Evolutionary conservation across 2,113 vertebrate genomes (phyloP).

Genomic region (Triplophysa siluroides): DNA sequence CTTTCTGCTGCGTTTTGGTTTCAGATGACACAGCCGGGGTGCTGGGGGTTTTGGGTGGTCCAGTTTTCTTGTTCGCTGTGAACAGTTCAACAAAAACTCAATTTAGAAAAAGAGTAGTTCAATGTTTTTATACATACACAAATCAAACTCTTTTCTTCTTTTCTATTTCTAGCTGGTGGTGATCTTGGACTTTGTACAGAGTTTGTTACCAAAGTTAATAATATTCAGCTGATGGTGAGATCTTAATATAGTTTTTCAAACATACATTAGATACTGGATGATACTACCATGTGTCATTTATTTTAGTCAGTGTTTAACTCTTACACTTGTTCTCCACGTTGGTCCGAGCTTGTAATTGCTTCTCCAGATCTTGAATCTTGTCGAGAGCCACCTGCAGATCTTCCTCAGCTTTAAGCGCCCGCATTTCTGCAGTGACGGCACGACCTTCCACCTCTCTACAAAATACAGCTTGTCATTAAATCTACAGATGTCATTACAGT

Average conservation of each 20-base stretch:
- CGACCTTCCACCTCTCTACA: constrained; percentile 67
- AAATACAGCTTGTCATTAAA: background rate
- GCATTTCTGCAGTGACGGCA: constrained; percentile 74
- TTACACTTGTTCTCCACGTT: constrained; percentile 49
- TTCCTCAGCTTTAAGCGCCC: constrained; percentile 75
- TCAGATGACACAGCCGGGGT: constrained; percentile 36
- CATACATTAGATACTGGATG: too few relatives aligned
- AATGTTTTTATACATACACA: background rate
- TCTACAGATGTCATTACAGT: background rate
- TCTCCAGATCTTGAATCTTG: constrained; percentile 78
- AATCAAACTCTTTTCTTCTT: too few relatives aligned
- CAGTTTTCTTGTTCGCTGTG: constrained; percentile 57
- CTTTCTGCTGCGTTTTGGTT: constrained; percentile 50
- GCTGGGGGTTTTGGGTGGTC: constrained; percentile 45
- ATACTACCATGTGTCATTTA: too few relatives aligned
- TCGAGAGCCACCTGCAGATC: constrained; percentile 76
- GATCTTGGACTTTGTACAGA: too few relatives aligned
- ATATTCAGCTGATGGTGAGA: too few relatives aligned
- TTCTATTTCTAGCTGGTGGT: too few relatives aligned
- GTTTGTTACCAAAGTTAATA: too few relatives aligned
- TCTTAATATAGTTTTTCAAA: too few relatives aligned
- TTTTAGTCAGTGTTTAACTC: background rate
- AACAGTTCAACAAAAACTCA: constrained; percentile 19
- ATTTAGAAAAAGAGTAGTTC: background rate
- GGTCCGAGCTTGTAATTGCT: constrained; percentile 57